Conservation (phyloP, 1,140 invertebrate genomes). For the Atta texana region DNA sequence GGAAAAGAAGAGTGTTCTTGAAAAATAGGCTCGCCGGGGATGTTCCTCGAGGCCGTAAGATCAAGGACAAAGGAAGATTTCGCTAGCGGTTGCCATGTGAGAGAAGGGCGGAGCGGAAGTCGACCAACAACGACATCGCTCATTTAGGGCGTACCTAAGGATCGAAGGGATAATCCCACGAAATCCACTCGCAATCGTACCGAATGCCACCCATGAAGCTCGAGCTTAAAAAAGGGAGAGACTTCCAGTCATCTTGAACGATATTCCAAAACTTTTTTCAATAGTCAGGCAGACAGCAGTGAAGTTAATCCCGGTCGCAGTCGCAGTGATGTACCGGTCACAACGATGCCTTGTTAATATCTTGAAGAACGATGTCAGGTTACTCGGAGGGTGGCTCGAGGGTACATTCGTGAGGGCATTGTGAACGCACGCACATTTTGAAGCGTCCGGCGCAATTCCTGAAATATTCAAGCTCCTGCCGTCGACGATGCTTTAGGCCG, state of each 20-base stretch:
- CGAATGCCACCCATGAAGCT: not conserved
- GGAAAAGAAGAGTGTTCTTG: slow-evolving; percentile 48
- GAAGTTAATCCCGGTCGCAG: slow-evolving; percentile 73
- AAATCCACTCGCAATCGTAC: slow-evolving; percentile 63
- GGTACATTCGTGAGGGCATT: slow-evolving; percentile 78
- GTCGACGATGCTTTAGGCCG: slow-evolving; percentile 64
- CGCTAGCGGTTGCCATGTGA: slow-evolving; percentile 31
- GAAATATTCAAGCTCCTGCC: slow-evolving; percentile 85
- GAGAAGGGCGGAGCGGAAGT: slow-evolving; percentile 26
- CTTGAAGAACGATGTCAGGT: slow-evolving; percentile 74
- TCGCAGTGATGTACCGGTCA: slow-evolving; percentile 71
- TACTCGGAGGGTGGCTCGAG: slow-evolving; percentile 77
- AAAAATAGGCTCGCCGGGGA: slow-evolving; percentile 65
- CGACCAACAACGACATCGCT: slow-evolving; percentile 49
- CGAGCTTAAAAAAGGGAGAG: not conserved
- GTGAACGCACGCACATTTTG: slow-evolving; percentile 75
- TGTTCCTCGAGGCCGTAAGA: slow-evolving; percentile 46
- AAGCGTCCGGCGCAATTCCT: slow-evolving; percentile 79
- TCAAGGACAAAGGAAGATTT: slow-evolving; percentile 69
- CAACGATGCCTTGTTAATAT: slow-evolving; percentile 85
- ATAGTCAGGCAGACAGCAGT: slow-evolving; percentile 72
- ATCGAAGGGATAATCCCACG: slow-evolving; percentile 73
- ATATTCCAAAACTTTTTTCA: slow-evolving; percentile 73
- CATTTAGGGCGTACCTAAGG: slow-evolving; percentile 19
- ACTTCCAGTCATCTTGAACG: slow-evolving; percentile 44